Conservation (phyloP, 2,113 vertebrate species). For the Nansenia antarctica region DNA sequence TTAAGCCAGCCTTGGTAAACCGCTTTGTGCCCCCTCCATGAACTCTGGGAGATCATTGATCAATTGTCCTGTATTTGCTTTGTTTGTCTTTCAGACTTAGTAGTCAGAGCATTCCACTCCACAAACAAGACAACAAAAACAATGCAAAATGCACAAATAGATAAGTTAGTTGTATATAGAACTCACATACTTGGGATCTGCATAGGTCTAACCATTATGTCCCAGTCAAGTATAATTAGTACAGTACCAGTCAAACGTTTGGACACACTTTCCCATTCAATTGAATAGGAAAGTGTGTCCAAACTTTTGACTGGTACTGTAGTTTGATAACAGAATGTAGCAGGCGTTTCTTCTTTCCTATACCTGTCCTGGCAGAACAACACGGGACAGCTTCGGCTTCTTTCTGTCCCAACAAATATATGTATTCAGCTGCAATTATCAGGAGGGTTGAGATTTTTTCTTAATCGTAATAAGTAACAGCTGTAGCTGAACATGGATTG, state of each 20-base stretch:
- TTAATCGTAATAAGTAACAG: slow-evolving; percentile 67
- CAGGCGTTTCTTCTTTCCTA: too few relatives aligned
- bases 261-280: too few relatives aligned
- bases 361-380: too few relatives aligned
- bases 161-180: neutral
- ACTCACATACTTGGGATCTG: neutral
- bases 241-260: too few relatives aligned
- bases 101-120: slow-evolving; percentile 54
- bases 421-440: slow-evolving; percentile 68
- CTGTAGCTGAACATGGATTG: slow-evolving; percentile 49
- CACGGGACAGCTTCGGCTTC: too few relatives aligned
- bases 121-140: slow-evolving; percentile 66
- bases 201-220: too few relatives aligned
- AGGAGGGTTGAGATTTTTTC: slow-evolving; percentile 65
- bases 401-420: slow-evolving; percentile 40
- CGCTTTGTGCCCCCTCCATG: slow-evolving; percentile 65
- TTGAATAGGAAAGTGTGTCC: too few relatives aligned
- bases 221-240: too few relatives aligned
- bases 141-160: slow-evolving; percentile 35
- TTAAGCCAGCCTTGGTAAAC: slow-evolving; percentile 78
- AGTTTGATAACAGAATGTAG: too few relatives aligned
- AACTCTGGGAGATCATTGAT: slow-evolving; percentile 77
- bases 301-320: too few relatives aligned
- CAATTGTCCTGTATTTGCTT: slow-evolving; percentile 70
- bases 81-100: slow-evolving; percentile 68